Evolutionary conservation across 2,113 vertebrate genomes (phyloP).

Genomic region (Lynx canadensis): DNA sequence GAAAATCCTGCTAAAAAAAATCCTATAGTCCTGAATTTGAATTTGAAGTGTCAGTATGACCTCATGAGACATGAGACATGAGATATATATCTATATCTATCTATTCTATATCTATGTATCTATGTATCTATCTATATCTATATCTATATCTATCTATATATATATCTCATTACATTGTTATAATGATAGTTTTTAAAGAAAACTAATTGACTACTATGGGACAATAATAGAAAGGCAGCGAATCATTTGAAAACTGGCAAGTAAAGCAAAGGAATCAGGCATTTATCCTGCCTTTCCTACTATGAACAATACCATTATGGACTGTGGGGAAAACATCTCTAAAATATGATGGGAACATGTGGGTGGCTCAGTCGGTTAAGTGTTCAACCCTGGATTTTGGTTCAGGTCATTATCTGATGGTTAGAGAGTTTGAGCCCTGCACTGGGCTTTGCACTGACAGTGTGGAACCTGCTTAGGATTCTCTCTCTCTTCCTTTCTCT

Average conservation of each 20-base stretch:
- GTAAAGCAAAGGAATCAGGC: not conserved
- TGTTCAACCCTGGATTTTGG: too few relatives aligned
- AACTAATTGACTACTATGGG: not conserved
- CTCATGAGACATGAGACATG: not conserved
- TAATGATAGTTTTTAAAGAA: conserved; percentile 28
- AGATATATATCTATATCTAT: too few relatives aligned
- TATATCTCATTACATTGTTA: too few relatives aligned
- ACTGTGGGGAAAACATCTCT: not conserved
- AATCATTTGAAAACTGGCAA: not conserved
- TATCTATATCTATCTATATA: too few relatives aligned
- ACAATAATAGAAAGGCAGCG: not conserved
- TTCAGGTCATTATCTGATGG: too few relatives aligned
- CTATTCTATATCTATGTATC: too few relatives aligned
- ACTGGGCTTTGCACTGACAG: too few relatives aligned
- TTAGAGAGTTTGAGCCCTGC: too few relatives aligned
- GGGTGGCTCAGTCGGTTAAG: too few relatives aligned
- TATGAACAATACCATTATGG: not conserved
- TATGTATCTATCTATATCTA: too few relatives aligned
- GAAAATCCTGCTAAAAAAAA: not conserved
- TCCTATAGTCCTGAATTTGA: not conserved
- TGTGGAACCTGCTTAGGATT: too few relatives aligned
- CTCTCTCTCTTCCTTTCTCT: too few relatives aligned
- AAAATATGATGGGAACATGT: not conserved
- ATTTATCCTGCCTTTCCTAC: not conserved
- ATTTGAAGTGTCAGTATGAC: not conserved